Evolutionary conservation across 64 coral and sea anemone species (phyloP).

Genomic region (Montipora foliosa): DNA sequence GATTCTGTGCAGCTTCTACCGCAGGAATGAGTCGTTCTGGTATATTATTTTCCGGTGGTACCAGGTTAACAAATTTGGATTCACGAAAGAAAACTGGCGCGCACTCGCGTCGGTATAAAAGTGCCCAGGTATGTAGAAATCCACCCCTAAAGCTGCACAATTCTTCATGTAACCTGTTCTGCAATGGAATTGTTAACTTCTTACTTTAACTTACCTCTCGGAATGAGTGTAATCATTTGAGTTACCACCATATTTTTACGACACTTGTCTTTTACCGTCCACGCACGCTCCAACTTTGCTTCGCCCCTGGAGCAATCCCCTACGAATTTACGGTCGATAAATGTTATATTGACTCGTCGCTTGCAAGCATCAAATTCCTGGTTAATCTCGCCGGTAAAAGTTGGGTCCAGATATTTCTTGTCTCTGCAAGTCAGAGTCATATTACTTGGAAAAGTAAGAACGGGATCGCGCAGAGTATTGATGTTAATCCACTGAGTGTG

Average conservation of each 20-base stretch:
- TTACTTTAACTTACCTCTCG: not conserved
- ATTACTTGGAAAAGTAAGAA: conserved; percentile 16
- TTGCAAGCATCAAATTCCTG: not conserved
- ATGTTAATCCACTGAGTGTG: conserved; percentile 13
- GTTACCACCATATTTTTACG: not conserved
- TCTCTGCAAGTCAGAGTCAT: conserved; percentile 4
- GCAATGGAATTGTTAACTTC: no score
- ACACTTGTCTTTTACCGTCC: conserved; percentile 16
- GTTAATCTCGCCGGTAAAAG: not conserved
- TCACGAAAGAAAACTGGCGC: no score
- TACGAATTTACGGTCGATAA: not conserved
- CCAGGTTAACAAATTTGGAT: no score
- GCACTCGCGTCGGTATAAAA: no score
- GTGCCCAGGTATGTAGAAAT: no score
- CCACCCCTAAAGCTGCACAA: no score
- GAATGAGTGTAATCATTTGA: conserved; percentile 31
- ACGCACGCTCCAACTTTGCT: conserved; percentile 12
- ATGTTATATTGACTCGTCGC: not conserved
- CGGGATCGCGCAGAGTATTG: not conserved
- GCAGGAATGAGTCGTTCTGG: no score
- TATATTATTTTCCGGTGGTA: no score
- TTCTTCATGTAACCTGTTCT: no score
- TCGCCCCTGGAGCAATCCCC: not conserved
- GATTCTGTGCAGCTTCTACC: no score
- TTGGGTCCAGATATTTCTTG: not conserved